phyloP scores from a whole-genome alignment of 2,113 vertebrate genomes.

The Apodemus sylvaticus region DNA sequence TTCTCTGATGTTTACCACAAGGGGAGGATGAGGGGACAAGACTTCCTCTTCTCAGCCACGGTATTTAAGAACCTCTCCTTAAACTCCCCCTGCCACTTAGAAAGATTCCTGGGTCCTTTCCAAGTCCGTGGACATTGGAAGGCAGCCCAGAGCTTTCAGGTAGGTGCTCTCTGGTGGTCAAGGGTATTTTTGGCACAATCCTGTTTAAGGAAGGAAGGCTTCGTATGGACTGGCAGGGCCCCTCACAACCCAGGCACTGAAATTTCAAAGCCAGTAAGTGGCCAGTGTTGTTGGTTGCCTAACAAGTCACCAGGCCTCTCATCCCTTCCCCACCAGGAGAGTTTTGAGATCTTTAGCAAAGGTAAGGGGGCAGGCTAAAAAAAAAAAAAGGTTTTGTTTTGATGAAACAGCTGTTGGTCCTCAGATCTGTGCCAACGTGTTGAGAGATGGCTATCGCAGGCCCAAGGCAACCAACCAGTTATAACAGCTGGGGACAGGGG shows the following conservation, averaged over 20 bases:
- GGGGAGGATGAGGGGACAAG: too few species aligned
- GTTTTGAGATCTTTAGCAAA: neutral
- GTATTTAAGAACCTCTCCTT: neutral
- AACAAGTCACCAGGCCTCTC: neutral
- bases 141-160: neutral
- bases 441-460: neutral
- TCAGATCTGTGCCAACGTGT: neutral
- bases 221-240: constrained; percentile 44
- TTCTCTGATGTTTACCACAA: neutral
- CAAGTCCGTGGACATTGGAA: neutral
- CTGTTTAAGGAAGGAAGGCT: neutral
- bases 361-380: neutral
- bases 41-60: neutral
- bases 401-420: constrained; percentile 4
- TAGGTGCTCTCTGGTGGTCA: neutral
- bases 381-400: neutral
- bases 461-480: neutral
- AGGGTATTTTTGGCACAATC: neutral
- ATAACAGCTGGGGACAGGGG: constrained; percentile 25
- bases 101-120: neutral
- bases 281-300: neutral
- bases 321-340: neutral
- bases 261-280: neutral
- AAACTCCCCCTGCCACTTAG: neutral
- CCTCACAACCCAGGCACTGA: neutral